phyloP scores from a whole-genome alignment of 2,113 vertebrate species.

The Malaclemys terrapin region DNA sequence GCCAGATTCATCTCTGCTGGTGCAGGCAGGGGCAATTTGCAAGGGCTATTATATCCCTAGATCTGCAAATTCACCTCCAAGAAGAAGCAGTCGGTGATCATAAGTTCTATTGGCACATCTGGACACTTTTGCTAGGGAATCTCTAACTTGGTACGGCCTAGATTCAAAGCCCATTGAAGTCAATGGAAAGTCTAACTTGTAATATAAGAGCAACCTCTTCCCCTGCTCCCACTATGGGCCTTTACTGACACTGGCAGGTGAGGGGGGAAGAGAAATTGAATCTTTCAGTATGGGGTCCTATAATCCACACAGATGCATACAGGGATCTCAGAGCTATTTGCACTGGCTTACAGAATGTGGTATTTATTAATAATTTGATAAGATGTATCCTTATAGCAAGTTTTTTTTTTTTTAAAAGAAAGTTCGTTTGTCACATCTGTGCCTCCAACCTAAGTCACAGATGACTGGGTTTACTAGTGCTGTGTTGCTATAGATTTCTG shows the following conservation, averaged over 20 bases:
- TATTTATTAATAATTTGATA: neutral
- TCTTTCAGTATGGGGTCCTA: neutral
- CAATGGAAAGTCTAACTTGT: neutral
- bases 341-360: neutral
- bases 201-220: neutral
- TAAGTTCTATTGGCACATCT: neutral
- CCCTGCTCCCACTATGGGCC: neutral
- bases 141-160: neutral
- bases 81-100: neutral
- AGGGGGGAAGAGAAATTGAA: neutral
- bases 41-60: neutral
- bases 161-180: neutral
- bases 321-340: neutral
- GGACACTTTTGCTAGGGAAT: neutral
- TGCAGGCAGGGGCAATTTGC: slow-evolving; percentile 12
- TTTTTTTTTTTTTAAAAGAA: neutral
- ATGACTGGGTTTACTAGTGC: neutral
- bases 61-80: neutral
- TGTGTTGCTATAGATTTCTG: neutral
- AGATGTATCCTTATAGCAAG: neutral
- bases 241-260: neutral
- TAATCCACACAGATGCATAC: neutral
- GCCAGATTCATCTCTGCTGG: slow-evolving; percentile 29
- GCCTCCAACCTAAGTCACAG: neutral
- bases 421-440: neutral